These are phyloP conservation scores for Protosalanx chinensis DNA, from an alignment of 2,797 vertebrate species.

Conservation along the genomic window DNA sequence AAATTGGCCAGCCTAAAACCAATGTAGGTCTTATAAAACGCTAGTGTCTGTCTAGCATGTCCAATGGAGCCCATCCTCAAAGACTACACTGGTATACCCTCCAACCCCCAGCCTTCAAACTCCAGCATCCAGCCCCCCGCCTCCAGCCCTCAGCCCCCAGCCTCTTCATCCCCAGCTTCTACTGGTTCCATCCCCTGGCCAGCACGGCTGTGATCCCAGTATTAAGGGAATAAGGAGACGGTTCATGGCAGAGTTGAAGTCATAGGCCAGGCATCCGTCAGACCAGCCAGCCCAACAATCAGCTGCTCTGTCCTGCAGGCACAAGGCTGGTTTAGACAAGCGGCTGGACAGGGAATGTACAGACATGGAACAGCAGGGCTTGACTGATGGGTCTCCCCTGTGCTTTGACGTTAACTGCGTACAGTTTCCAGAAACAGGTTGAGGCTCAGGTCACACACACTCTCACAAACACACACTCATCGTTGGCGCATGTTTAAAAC, in stretches of 20 bases:
- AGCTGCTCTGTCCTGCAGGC: slow-evolving; percentile 55
- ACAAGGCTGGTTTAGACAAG: slow-evolving; percentile 65
- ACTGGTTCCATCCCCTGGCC: slow-evolving; percentile 65
- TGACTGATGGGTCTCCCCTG: slow-evolving; percentile 40
- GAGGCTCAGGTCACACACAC: neutral
- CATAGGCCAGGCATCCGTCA: slow-evolving; percentile 68
- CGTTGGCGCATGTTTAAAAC: neutral
- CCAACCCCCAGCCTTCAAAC: neutral
- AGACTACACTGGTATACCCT: neutral
- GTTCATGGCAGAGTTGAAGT: slow-evolving; percentile 73
- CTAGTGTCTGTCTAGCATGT: too few relatives aligned
- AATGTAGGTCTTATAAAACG: too few relatives aligned
- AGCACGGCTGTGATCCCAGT: slow-evolving; percentile 64
- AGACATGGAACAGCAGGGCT: slow-evolving; percentile 36
- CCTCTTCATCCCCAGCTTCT: neutral
- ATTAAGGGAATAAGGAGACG: slow-evolving; percentile 69
- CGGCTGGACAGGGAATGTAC: slow-evolving; percentile 30
- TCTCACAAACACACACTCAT: neutral
- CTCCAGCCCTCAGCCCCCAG: neutral
- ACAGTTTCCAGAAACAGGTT: neutral
- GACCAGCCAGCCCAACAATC: slow-evolving; percentile 61
- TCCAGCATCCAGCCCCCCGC: neutral
- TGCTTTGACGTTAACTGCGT: slow-evolving; percentile 35
- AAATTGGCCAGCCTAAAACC: too few relatives aligned
- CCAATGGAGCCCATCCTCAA: too few relatives aligned